A percentile compares a stretch with the other conserved stretches of the same genome.
Evolutionary conservation across 2,113 vertebrate genomes (phyloP).

Genomic region (Trematomus loennbergii): DNA sequence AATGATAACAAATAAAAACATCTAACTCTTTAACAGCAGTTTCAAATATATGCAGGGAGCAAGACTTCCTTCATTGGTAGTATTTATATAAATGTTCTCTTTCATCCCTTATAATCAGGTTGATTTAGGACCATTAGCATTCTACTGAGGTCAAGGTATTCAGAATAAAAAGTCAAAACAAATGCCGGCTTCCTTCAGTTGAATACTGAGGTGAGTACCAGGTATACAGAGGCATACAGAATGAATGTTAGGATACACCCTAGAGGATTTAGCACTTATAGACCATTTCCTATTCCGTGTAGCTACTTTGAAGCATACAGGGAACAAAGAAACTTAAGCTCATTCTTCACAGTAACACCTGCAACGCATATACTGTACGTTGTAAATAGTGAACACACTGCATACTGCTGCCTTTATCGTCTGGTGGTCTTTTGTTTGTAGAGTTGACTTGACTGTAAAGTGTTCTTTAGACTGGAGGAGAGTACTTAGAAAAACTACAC

Average conservation of each 20-base stretch:
- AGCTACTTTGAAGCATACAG: slow-evolving; percentile 13
- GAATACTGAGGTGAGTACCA: slow-evolving; percentile 28
- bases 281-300: slow-evolving; percentile 33
- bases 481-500: slow-evolving; percentile 14
- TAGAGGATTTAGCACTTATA: slow-evolving; percentile 53
- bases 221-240: slow-evolving; percentile 36
- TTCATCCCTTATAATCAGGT: not conserved
- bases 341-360: slow-evolving; percentile 51
- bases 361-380: slow-evolving; percentile 5
- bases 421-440: slow-evolving; percentile 43
- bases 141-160: slow-evolving; percentile 1
- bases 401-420: slow-evolving; percentile 4
- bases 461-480: not conserved
- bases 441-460: slow-evolving; percentile 33
- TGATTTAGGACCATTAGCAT: slow-evolving; percentile 32
- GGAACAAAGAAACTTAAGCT: slow-evolving; percentile 46
- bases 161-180: slow-evolving; percentile 43
- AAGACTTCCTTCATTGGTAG: not conserved
- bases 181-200: slow-evolving; percentile 25
- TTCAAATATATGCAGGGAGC: not conserved
- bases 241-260: slow-evolving; percentile 30
- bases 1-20: no score
- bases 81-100: slow-evolving; percentile 15
- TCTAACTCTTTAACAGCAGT: no score
- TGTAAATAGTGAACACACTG: slow-evolving; percentile 5